A percentile compares a stretch with the other conserved stretches of the same genome.
phyloP scores from a whole-genome alignment of 2,797 vertebrate species.

The Sebastes melanostomus region DNA sequence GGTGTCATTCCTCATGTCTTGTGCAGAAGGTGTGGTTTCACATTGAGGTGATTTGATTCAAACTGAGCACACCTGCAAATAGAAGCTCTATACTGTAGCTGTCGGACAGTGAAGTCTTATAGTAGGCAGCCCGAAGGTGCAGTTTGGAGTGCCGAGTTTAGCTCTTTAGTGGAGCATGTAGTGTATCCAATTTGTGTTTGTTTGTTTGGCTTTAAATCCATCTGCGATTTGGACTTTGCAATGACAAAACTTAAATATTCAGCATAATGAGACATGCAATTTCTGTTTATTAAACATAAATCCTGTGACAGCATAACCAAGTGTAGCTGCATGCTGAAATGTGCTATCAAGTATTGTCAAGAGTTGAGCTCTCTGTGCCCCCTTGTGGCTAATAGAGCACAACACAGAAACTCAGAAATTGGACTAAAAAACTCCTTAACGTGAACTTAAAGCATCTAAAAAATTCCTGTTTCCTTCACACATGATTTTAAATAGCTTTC shows the following conservation, averaged over 20 bases:
- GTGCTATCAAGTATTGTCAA: not conserved
- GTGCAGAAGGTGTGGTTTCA: conserved; percentile 21
- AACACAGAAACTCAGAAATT: conserved; percentile 1
- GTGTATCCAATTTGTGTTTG: not conserved
- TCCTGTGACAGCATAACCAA: not conserved
- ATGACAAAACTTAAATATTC: not conserved
- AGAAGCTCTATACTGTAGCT: not conserved
- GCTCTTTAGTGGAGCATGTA: not conserved
- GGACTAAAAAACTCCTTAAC: not conserved
- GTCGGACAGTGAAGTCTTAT: not conserved
- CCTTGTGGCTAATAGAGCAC: conserved; percentile 57
- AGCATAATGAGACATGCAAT: not conserved
- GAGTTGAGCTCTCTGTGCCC: conserved; percentile 39
- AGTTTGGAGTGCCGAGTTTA: not conserved
- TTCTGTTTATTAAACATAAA: not conserved
- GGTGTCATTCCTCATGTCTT: conserved; percentile 4
- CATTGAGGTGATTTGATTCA: conserved; percentile 1
- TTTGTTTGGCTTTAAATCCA: not conserved
- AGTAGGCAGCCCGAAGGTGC: conserved; percentile 3
- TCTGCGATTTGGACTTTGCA: not conserved
- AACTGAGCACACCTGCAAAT: conserved; percentile 5
- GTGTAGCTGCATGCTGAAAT: not conserved
- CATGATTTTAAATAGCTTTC: not conserved
- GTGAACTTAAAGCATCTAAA: not conserved
- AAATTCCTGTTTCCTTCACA: not conserved